Evolutionary conservation across 2,888 invertebrate genomes (phyloP).

Genomic region (Acronicta alni): DNA sequence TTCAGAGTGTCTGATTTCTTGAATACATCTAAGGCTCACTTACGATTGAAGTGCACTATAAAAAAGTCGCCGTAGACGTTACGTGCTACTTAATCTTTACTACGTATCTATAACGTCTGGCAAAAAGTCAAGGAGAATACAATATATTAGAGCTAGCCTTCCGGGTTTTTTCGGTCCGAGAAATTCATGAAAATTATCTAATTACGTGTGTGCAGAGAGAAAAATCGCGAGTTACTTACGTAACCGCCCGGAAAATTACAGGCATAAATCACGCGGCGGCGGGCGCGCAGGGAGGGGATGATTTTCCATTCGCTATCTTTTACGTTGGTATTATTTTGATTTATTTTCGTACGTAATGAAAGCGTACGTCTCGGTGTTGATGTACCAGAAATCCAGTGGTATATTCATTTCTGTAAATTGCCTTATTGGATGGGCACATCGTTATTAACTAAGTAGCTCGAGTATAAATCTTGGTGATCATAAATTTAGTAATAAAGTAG

Average conservation of each 20-base stretch:
- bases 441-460: constrained; percentile 72
- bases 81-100: constrained; percentile 39
- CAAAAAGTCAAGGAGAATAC: constrained; percentile 37
- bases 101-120: constrained; percentile 35
- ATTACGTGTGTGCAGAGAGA: constrained; percentile 86
- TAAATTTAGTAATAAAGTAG: constrained; percentile 76
- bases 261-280: constrained; percentile 82
- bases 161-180: constrained; percentile 61
- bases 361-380: constrained; percentile 84
- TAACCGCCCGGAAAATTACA: constrained; percentile 87
- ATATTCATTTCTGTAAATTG: constrained; percentile 76
- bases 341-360: constrained; percentile 86
- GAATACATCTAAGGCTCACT: constrained; percentile 33
- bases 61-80: constrained; percentile 35
- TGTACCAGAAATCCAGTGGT: constrained; percentile 76
- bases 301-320: constrained; percentile 88
- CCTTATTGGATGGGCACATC: constrained; percentile 64
- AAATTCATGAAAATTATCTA: constrained; percentile 85
- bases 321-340: constrained; percentile 88
- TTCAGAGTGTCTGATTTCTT: constrained; percentile 39
- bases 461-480: constrained; percentile 66
- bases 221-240: constrained; percentile 88
- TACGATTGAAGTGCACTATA: constrained; percentile 37
- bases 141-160: constrained; percentile 61
- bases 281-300: constrained; percentile 75